These are phyloP conservation scores for Cryptocephalus moraei DNA, from an alignment of 2,888 invertebrate genomes.

Conservation along the genomic window DNA sequence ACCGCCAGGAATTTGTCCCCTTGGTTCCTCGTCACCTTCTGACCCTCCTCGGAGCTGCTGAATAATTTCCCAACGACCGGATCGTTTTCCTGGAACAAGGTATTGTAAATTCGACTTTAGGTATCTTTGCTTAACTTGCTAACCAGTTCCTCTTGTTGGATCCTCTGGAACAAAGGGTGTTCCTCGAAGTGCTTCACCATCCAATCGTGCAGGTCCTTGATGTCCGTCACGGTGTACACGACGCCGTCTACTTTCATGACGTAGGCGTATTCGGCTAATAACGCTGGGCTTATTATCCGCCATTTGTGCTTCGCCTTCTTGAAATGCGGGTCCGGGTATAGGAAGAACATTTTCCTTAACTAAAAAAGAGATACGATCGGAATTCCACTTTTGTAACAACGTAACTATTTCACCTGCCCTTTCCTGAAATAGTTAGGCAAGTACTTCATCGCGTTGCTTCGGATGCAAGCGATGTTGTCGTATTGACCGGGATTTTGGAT, in stretches of 20 bases:
- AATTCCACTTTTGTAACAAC: neutral
- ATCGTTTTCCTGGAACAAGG: slow-evolving; percentile 58
- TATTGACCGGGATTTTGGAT: slow-evolving; percentile 64
- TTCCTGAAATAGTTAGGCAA: slow-evolving; percentile 94
- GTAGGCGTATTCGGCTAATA: slow-evolving; percentile 96
- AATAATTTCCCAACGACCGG: slow-evolving; percentile 81
- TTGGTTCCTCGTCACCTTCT: slow-evolving; percentile 91
- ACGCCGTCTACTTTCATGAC: slow-evolving; percentile 73
- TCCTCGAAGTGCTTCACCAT: slow-evolving; percentile 85
- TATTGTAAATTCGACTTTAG: no score
- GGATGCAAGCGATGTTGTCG: slow-evolving; percentile 87
- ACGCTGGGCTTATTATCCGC: slow-evolving; percentile 89
- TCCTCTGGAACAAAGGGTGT: slow-evolving; percentile 79
- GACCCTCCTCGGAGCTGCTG: slow-evolving; percentile 94
- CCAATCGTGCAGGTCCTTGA: slow-evolving; percentile 94
- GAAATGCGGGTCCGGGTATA: slow-evolving; percentile 99
- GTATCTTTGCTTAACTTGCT: slow-evolving; percentile 24
- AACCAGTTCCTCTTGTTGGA: slow-evolving; percentile 69
- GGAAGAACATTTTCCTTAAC: slow-evolving; percentile 94
- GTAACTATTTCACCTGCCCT: slow-evolving; percentile 60
- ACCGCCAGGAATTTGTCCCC: slow-evolving; percentile 91
- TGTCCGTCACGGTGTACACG: slow-evolving; percentile 96
- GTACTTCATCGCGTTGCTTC: slow-evolving; percentile 99
- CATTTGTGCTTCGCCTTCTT: slow-evolving; percentile 98
- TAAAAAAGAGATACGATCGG: slow-evolving; percentile 39